These are phyloP conservation scores for Chloropsis cyanopogon DNA, from an alignment of 2,113 vertebrate genomes.

Conservation along the genomic window DNA sequence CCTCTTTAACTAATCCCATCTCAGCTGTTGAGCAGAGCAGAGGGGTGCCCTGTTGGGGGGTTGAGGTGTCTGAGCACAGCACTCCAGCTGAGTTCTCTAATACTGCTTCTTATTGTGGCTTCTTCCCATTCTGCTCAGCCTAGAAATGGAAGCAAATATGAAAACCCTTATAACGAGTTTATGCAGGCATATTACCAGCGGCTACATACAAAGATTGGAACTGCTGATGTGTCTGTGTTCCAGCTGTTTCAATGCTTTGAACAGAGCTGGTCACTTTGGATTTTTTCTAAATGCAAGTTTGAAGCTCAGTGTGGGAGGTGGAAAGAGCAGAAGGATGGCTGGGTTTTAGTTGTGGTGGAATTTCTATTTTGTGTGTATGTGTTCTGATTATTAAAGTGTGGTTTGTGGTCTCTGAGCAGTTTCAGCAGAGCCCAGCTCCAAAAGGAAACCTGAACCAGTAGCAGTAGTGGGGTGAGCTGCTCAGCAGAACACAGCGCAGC, in stretches of 20 bases:
- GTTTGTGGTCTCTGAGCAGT: slow-evolving; percentile 17
- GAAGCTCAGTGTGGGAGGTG: background rate
- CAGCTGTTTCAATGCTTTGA: background rate
- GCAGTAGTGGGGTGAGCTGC: background rate
- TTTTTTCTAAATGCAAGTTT: background rate
- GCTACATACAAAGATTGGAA: background rate
- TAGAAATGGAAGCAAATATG: background rate
- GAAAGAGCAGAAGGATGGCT: background rate
- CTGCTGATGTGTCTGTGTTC: background rate
- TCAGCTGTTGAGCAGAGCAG: fast-evolving
- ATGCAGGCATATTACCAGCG: background rate
- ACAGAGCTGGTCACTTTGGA: background rate
- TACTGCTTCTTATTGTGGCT: background rate
- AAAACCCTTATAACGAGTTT: background rate
- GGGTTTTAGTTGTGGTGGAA: background rate
- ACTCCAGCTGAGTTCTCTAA: background rate
- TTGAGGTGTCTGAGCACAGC: background rate
- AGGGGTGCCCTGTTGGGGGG: background rate
- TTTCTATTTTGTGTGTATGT: background rate
- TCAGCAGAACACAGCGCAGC: background rate
- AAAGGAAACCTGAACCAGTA: background rate
- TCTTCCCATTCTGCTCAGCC: background rate
- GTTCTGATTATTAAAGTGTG: background rate
- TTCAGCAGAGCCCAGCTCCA: background rate
- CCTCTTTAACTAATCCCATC: background rate